Evolutionary conservation across 2,113 vertebrate genomes (phyloP).

Genomic region (Gadus macrocephalus): DNA sequence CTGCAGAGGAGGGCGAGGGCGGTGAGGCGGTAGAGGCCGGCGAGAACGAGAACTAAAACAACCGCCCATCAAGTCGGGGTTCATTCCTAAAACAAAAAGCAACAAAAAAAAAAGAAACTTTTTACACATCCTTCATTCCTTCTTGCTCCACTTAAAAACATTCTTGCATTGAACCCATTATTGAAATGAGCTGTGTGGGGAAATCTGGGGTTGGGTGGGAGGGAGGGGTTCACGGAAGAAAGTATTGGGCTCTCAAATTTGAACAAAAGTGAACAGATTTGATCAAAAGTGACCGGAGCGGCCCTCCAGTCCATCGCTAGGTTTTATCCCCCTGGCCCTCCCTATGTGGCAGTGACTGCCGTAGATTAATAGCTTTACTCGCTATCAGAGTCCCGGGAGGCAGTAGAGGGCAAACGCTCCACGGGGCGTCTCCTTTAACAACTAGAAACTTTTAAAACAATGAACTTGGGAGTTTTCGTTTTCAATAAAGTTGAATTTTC

Average conservation of each 20-base stretch:
- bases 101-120: slow-evolving; percentile 72
- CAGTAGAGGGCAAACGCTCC: slow-evolving; percentile 34
- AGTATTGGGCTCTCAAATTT: slow-evolving; percentile 79
- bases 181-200: slow-evolving; percentile 75
- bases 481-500: not conserved
- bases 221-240: not conserved
- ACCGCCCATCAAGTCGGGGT: slow-evolving; percentile 36
- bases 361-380: slow-evolving; percentile 90
- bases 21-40: slow-evolving; percentile 72
- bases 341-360: slow-evolving; percentile 89
- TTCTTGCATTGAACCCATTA: slow-evolving; percentile 84
- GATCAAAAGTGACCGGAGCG: slow-evolving; percentile 53
- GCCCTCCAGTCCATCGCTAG: slow-evolving; percentile 78
- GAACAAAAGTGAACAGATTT: slow-evolving; percentile 73
- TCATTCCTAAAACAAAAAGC: slow-evolving; percentile 58
- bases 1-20: slow-evolving; percentile 84
- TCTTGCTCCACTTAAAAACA: slow-evolving; percentile 84
- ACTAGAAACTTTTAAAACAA: slow-evolving; percentile 21
- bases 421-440: slow-evolving; percentile 26
- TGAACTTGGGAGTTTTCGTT: not conserved
- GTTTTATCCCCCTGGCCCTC: slow-evolving; percentile 81
- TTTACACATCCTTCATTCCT: slow-evolving; percentile 96
- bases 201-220: slow-evolving; percentile 49
- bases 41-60: slow-evolving; percentile 75
- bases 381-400: slow-evolving; percentile 72